Evolutionary conservation across 1,140 invertebrate species (phyloP), one percentile per base, ranked within the genome.

Genomic region (Eulimnadia texana): DNA sequence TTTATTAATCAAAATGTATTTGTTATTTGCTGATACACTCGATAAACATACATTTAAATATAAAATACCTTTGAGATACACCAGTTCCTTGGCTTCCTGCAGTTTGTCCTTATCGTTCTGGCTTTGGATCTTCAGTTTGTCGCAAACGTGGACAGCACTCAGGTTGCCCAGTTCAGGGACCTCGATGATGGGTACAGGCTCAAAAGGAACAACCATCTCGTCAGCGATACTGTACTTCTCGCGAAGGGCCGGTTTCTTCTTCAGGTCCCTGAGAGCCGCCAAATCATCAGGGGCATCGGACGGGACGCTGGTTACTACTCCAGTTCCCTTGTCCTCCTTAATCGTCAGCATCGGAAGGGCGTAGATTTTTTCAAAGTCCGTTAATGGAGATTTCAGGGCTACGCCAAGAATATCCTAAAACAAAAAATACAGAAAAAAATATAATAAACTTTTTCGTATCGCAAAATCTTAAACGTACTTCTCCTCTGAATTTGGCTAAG

Each of bases 221-320:
- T 98, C 92, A 58, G 76, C 82, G 42, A 99, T 84, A 1, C 81
- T 80, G 76, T 93, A 99, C 70, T 99, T 98, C 73, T 97, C 86
- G 68, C 96, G 79, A 22, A 99, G 81, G 3, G 90, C 78, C 70
- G 84, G 80, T 72, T 99, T 99, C 67, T 97, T 98, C 69, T 98
- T 93, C 27, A 99, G 75, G 77, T 99, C 96, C 16, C 84, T 78
- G 1, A 99, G 75, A 29, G 95, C 94, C 27, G 93, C 94, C 74
- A 88, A 98, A 76, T 99, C 97, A 77, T 99, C 97, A 1, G 97
- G 97, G 2, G 97, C 90, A 78, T 99, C 97, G 1, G 94, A 97
- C 0, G 96, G 96, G 2, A 99, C 97, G 68, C 92, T 95, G 0
- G 95, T 98, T 0, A 99, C 97, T 62, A 99, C 81, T 19, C 95